Percentiles rank a stretch among this genome's conserved stretches.
Conservation (phyloP, 1,140 invertebrate genomes). For the Diprion similis region DNA sequence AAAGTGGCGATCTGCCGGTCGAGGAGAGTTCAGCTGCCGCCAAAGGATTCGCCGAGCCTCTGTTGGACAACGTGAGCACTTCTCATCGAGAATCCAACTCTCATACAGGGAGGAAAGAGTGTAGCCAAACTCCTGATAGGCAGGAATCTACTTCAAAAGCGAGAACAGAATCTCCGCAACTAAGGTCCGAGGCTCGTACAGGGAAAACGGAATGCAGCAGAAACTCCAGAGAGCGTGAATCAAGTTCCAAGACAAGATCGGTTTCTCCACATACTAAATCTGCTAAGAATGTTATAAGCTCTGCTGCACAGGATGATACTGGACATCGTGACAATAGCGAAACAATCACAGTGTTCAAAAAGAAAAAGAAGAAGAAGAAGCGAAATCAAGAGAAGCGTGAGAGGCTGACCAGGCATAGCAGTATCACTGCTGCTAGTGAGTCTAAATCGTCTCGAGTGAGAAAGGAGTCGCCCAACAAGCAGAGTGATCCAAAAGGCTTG, state of each 20-base stretch:
- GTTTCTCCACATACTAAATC: no score
- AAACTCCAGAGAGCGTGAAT: conserved; percentile 9
- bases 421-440: no score
- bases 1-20: conserved; percentile 26
- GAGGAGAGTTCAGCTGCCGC: neutral
- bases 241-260: neutral
- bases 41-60: neutral
- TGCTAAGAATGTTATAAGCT: no score
- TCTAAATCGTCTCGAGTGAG: no score
- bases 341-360: neutral
- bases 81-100: neutral
- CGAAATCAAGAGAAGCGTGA: no score
- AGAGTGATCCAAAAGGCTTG: no score
- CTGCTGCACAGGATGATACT: conserved; percentile 26
- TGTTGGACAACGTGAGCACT: no score
- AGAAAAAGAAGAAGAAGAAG: no score
- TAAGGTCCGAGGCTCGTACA: neutral
- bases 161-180: neutral
- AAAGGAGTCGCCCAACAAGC: no score
- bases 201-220: conserved; percentile 5
- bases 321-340: neutral
- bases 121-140: conserved; percentile 8
- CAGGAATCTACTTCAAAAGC: neutral
- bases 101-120: conserved; percentile 17
- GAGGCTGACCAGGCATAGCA: no score